phyloP scores from a whole-genome alignment of 2,888 invertebrate genomes.

The Cancer borealis region DNA sequence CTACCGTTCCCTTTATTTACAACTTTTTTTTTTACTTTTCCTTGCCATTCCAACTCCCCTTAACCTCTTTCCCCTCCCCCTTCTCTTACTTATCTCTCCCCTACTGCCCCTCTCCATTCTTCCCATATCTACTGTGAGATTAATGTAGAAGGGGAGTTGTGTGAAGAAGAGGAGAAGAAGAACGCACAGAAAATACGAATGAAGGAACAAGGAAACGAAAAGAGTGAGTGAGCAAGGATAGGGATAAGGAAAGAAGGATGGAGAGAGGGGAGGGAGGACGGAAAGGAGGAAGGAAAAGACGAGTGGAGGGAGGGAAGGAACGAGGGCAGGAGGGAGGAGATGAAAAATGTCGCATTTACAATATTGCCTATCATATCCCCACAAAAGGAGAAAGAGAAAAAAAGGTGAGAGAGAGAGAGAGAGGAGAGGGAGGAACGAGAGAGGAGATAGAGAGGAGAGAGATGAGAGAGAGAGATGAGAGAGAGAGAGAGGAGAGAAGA shows the following conservation, averaged over 20 bases:
- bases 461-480: slow-evolving; percentile 47
- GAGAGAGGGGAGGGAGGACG: slow-evolving; percentile 7
- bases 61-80: background rate
- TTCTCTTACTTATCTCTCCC: background rate
- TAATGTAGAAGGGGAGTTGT: background rate
- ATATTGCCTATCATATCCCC: slow-evolving; percentile 29
- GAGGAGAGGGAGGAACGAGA: background rate
- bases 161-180: background rate
- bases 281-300: background rate
- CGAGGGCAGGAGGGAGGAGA: background rate
- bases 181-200: no score
- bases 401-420: slow-evolving; percentile 15
- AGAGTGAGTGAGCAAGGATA: background rate
- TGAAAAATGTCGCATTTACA: background rate
- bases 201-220: background rate
- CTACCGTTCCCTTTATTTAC: background rate
- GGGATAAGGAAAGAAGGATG: background rate
- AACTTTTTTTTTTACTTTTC: background rate
- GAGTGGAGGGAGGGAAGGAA: background rate
- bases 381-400: background rate
- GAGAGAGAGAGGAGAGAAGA: slow-evolving; percentile 27
- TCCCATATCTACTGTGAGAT: background rate
- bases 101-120: background rate
- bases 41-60: background rate
- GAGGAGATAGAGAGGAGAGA: slow-evolving; percentile 27